These are phyloP conservation scores for Drosophila mayri DNA, from an alignment of 1,140 invertebrate species.

Conservation along the genomic window DNA sequence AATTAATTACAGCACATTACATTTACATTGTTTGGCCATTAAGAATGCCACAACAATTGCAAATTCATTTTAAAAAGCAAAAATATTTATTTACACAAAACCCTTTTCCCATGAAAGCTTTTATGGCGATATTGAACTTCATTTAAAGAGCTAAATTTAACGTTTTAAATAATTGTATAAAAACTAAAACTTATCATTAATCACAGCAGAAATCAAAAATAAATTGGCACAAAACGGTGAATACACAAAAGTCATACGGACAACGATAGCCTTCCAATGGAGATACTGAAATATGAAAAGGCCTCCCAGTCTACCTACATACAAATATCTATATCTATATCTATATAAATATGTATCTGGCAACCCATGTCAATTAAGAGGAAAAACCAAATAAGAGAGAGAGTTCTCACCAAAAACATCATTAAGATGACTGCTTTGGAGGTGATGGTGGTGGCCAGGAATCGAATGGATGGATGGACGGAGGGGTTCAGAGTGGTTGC, in stretches of 20 bases:
- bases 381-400: slow-evolving; percentile 27
- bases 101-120: not conserved
- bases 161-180: not conserved
- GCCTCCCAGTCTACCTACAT: not conserved
- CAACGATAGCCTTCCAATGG: not conserved
- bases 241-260: slow-evolving; percentile 10
- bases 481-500: slow-evolving; percentile 12
- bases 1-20: slow-evolving; percentile 35
- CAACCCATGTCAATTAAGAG: slow-evolving; percentile 61
- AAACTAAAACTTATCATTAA: slow-evolving; percentile 26
- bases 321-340: not conserved
- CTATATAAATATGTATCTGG: not conserved
- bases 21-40: slow-evolving; percentile 14
- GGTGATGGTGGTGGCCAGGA: not conserved
- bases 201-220: too few species aligned
- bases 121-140: too few species aligned
- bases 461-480: not conserved
- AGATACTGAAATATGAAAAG: slow-evolving; percentile 7
- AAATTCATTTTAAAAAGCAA: slow-evolving; percentile 4
- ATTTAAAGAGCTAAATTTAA: not conserved
- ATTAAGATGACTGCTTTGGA: slow-evolving; percentile 51
- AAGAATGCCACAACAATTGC: slow-evolving; percentile 27
- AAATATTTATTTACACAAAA: not conserved
- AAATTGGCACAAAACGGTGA: slow-evolving; percentile 25
- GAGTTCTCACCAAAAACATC: slow-evolving; percentile 61